Evolutionary conservation across 53 echinoderm and acorn worm species (phyloP).

Genomic region (Zoroaster sp.): DNA sequence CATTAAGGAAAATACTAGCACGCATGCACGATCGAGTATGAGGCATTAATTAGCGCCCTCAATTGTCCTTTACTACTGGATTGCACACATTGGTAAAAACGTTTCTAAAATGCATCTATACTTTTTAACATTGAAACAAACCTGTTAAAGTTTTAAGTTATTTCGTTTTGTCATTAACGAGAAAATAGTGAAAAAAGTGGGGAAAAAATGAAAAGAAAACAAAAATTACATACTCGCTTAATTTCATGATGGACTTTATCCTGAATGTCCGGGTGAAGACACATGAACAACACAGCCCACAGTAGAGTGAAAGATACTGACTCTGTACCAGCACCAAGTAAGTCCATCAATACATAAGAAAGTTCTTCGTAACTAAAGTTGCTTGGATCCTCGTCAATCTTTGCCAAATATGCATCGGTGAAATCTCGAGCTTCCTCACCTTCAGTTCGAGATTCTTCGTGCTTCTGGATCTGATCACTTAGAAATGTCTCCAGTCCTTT

Average conservation of each 20-base stretch:
- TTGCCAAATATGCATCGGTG: conserved; percentile 57
- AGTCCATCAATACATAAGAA: conserved; percentile 10
- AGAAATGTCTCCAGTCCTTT: not conserved
- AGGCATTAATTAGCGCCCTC: no score
- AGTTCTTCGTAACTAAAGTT: conserved; percentile 31
- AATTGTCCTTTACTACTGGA: no score
- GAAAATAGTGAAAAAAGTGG: no score
- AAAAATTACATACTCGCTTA: conserved; percentile 53
- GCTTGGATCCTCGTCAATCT: conserved; percentile 34
- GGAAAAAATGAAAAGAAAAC: no score
- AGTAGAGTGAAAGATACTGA: conserved; percentile 55
- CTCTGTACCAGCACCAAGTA: conserved; percentile 47
- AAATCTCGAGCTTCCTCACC: conserved; percentile 56
- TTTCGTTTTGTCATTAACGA: no score
- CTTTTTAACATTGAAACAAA: no score
- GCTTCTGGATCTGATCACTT: not conserved
- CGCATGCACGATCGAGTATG: no score
- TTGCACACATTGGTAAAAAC: no score
- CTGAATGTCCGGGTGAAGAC: conserved; percentile 41
- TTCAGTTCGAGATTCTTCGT: conserved; percentile 49
- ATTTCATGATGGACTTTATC: conserved; percentile 64
- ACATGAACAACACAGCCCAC: conserved; percentile 61
- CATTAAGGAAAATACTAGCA: no score
- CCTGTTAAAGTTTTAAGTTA: no score
- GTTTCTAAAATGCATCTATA: no score